A percentile compares a stretch with the other conserved stretches of the same genome.
These are phyloP conservation scores for Synergus japonicus DNA, from an alignment of 2,888 invertebrate genomes.

Conservation along the genomic window DNA sequence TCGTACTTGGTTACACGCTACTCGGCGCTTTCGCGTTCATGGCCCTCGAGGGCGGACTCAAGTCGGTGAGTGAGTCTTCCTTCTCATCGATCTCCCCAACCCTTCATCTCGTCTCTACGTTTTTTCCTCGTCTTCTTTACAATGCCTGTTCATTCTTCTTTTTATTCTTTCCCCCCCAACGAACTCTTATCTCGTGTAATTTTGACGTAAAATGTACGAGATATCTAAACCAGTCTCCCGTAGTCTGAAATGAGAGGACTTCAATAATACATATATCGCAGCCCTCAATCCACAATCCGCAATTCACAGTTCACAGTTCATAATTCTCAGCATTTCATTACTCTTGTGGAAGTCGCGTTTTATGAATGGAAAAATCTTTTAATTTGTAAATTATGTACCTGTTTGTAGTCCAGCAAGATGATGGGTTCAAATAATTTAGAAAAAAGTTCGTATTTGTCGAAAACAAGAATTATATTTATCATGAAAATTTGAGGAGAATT, in stretches of 20 bases:
- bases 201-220: conserved; percentile 30
- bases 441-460: too few relatives aligned
- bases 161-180: conserved; percentile 4
- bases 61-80: conserved; percentile 64
- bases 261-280: neutral
- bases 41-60: conserved; percentile 86
- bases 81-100: conserved; percentile 25
- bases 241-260: conserved; percentile 19
- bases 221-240: conserved; percentile 14
- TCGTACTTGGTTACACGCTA: conserved; percentile 94
- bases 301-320: conserved; percentile 13
- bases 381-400: neutral
- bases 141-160: conserved; percentile 15
- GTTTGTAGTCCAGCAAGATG: neutral
- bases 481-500: too few relatives aligned
- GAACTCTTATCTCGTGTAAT: conserved; percentile 31
- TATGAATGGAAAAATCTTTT: conserved; percentile 1
- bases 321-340: conserved; percentile 23
- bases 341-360: conserved; percentile 13
- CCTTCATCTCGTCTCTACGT: neutral
- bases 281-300: conserved; percentile 21
- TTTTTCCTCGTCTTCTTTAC: conserved; percentile 11
- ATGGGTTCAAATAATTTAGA: too few relatives aligned
- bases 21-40: conserved; percentile 95
- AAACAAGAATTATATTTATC: too few relatives aligned